Evolutionary conservation across 1,140 invertebrate genomes (phyloP).

Genomic region (Drosophila punjabiensis): DNA sequence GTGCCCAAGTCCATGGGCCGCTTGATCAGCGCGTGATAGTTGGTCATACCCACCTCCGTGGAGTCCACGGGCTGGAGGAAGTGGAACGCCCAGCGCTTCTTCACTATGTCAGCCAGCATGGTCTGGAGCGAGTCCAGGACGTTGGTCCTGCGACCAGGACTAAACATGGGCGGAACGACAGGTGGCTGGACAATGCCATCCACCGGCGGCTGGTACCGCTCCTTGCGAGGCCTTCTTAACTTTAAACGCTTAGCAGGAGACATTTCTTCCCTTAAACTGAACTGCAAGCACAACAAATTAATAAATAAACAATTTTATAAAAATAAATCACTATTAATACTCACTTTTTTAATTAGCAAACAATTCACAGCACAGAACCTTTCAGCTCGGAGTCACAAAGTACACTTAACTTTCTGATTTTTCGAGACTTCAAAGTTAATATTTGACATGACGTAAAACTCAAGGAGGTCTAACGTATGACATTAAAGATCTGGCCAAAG

Average conservation of each 20-base stretch:
- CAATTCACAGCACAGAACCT: neutral
- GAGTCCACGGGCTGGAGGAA: conserved; percentile 35
- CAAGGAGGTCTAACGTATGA: too few relatives aligned
- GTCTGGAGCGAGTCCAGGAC: conserved; percentile 15
- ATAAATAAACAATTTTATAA: neutral
- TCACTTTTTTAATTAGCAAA: neutral
- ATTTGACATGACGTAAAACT: too few relatives aligned
- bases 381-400: neutral
- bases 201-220: conserved; percentile 5
- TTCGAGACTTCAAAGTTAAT: accelerated
- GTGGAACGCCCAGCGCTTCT: neutral
- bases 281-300: neutral
- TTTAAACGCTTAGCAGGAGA: too few relatives aligned
- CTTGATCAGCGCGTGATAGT: conserved; percentile 22
- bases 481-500: too few relatives aligned
- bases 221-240: neutral
- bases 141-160: conserved; percentile 26
- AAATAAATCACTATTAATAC: too few relatives aligned
- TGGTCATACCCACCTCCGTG: neutral
- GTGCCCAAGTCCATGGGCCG: conserved; percentile 46
- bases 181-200: conserved; percentile 46
- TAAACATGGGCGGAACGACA: conserved; percentile 21
- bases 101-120: conserved; percentile 11
- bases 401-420: neutral
- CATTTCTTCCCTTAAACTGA: neutral